Percentiles rank a stretch among this genome's conserved stretches.
These are phyloP conservation scores for Eubasilissa regina DNA, from an alignment of 1,140 invertebrate genomes.

Conservation along the genomic window DNA sequence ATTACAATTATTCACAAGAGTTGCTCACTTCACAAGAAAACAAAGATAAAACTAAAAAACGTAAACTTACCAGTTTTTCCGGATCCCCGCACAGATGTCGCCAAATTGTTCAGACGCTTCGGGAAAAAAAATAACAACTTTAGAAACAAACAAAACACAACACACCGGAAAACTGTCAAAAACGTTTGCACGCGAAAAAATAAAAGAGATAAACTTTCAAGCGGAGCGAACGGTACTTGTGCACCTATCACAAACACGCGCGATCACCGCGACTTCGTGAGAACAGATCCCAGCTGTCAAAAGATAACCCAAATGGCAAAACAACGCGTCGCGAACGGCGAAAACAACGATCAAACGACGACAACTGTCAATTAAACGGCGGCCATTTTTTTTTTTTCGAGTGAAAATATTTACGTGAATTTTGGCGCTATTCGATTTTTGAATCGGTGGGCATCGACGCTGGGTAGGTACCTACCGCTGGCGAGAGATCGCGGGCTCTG, in stretches of 20 bases:
- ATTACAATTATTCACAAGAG: no score
- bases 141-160: neutral
- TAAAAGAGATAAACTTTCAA: neutral
- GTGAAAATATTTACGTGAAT: no score
- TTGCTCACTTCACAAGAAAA: no score
- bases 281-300: neutral
- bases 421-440: no score
- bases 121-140: neutral
- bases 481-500: neutral
- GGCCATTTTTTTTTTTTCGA: no score
- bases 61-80: neutral
- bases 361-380: no score
- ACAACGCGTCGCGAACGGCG: no score
- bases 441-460: neutral
- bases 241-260: slow-evolving; percentile 1
- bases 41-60: no score
- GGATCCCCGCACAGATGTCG: neutral
- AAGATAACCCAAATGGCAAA: neutral
- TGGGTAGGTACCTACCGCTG: neutral
- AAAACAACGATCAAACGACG: no score
- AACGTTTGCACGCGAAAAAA: neutral
- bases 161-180: neutral
- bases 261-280: neutral
- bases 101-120: slow-evolving; percentile 1
- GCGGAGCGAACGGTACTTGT: neutral